Conservation (phyloP, 2,797 vertebrate genomes). For the Lutjanus argentimaculatus region DNA sequence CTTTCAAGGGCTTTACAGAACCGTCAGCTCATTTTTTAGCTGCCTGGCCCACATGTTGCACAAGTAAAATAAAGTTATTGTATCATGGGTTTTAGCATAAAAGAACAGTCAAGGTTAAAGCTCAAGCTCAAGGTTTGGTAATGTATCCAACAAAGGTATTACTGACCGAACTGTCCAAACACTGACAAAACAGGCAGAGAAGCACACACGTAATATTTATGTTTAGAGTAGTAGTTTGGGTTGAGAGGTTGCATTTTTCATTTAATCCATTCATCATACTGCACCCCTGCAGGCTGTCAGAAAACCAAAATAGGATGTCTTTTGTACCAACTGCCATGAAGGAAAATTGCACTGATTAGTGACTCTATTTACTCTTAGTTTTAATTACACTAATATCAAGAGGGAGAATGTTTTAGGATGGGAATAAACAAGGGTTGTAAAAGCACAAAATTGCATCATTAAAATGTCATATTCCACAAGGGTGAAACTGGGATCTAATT, state of each 20-base stretch:
- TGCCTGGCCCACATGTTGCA: no score
- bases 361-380: constrained; percentile 53
- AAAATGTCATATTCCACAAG: constrained; percentile 69
- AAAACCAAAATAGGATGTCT: constrained; percentile 23
- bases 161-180: neutral
- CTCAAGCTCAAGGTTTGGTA: constrained; percentile 13
- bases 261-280: constrained; percentile 32
- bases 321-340: constrained; percentile 32
- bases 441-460: constrained; percentile 64
- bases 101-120: no score
- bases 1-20: no score
- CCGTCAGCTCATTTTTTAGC: no score
- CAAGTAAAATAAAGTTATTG: no score
- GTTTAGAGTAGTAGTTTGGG: neutral
- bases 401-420: constrained; percentile 48
- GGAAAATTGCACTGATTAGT: constrained; percentile 65
- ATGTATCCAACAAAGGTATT: neutral
- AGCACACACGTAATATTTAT: neutral
- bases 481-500: constrained; percentile 55
- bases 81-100: no score
- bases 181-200: neutral
- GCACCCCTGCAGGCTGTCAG: constrained; percentile 16
- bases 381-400: constrained; percentile 73
- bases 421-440: constrained; percentile 69
- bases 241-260: constrained; percentile 19